Evolutionary conservation across 2,113 vertebrate species (phyloP).

Genomic region (Sisor rabdophorus): DNA sequence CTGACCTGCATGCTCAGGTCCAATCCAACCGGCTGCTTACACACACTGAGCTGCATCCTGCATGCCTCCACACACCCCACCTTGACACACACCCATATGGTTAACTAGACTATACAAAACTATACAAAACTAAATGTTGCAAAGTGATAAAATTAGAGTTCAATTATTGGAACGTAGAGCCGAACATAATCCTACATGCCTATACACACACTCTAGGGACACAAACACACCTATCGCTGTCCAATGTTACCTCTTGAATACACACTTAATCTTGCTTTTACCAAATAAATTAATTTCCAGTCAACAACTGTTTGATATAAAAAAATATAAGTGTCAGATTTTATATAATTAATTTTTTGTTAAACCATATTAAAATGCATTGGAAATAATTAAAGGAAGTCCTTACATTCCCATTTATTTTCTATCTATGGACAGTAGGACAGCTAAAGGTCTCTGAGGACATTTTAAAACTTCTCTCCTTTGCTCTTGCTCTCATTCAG

Average conservation of each 20-base stretch:
- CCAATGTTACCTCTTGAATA: background rate
- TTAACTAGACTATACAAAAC: slow-evolving; percentile 4
- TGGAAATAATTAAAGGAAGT: too few relatives aligned
- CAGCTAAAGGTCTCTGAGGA: slow-evolving; percentile 51
- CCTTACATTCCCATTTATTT: background rate
- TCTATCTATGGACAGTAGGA: slow-evolving; percentile 13
- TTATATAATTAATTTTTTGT: too few relatives aligned
- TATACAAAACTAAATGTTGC: background rate
- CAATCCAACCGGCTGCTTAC: slow-evolving; percentile 53
- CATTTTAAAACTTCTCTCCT: slow-evolving; percentile 66
- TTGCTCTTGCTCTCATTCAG: slow-evolving; percentile 55
- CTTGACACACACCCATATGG: slow-evolving; percentile 38
- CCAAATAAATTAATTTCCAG: too few relatives aligned
- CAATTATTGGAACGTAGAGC: background rate
- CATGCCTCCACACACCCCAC: slow-evolving; percentile 43
- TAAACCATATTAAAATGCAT: too few relatives aligned
- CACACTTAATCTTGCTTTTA: background rate
- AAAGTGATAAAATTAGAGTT: background rate
- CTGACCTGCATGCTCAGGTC: slow-evolving; percentile 66
- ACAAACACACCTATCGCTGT: slow-evolving; percentile 23
- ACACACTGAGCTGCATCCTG: slow-evolving; percentile 44
- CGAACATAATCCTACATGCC: background rate
- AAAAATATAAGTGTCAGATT: too few relatives aligned
- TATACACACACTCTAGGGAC: slow-evolving; percentile 24
- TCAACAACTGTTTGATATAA: too few relatives aligned